Conservation (phyloP, 2,113 vertebrate species). For the Glareola pratincola region DNA sequence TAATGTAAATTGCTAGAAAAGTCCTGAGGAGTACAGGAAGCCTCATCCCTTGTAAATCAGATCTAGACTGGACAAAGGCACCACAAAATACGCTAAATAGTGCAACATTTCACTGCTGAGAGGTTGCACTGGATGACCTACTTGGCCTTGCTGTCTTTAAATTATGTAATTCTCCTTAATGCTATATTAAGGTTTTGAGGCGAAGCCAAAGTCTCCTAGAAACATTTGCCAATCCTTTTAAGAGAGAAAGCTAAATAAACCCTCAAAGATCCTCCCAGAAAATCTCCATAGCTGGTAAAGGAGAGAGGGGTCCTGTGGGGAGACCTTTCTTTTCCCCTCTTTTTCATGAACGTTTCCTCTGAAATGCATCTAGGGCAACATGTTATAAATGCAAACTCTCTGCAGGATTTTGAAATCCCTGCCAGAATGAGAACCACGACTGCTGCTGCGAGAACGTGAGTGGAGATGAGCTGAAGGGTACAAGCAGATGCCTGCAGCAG, state of each 20-base stretch:
- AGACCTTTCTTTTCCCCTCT: background rate
- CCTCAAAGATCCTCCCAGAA: background rate
- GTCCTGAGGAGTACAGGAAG: background rate
- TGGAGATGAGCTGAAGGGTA: background rate
- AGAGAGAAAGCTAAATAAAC: background rate
- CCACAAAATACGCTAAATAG: background rate
- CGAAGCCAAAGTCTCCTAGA: background rate
- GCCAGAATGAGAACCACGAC: background rate
- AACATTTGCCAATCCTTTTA: background rate
- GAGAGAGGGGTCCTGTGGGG: background rate
- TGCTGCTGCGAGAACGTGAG: background rate
- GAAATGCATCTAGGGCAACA: background rate
- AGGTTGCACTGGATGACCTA: background rate
- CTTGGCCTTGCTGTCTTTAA: conserved; percentile 9
- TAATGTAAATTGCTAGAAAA: background rate
- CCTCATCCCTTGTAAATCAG: background rate
- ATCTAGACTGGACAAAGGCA: background rate
- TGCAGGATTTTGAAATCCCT: background rate
- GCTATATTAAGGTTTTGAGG: conserved; percentile 2
- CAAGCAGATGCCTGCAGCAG: background rate
- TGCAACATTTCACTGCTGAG: background rate
- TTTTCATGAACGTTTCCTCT: background rate
- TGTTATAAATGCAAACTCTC: background rate
- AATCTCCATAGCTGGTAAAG: background rate
- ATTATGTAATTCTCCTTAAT: conserved; percentile 7